Base-by-base conservation (phyloP, 2,888 invertebrate species). In the Caenorhabditis zanzibari region DNA sequence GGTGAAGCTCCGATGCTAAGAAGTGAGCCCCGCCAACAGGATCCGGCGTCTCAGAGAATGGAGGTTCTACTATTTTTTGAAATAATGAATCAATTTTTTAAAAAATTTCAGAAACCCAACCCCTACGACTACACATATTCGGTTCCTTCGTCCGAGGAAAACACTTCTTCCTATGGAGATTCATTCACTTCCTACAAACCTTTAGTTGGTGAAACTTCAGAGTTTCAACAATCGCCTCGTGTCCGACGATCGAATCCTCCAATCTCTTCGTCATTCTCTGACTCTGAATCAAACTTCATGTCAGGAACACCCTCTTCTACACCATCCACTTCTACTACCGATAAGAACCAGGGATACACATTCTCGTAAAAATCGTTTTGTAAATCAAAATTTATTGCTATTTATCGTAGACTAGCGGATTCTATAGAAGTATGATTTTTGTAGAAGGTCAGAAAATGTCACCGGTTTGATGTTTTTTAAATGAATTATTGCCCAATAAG, bases 261-360 rank as follows among this genome's bases (percentile, higher is more conserved):
- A 10, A 35, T 64, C 9, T 56, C 64, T 0, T 61, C 69, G 6
- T 19, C 52, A 6, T 82, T 41, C 6, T 16, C 49, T n/a, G 44
- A 54, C 12, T 73, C 77, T n/a, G 68, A 68, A 22, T 41, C 68
- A 0, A 41, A 47, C 9, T 83, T 72, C 38, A 83, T 83, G 38
- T 80, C 80, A 2, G 83, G 83, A 49, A 83, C 83, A 10, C 83
- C 83, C n/a, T n/a, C n/a, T 26, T 83, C 83, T 24, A 61, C 72
- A 54, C 19, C 47, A 14, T 19, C 59, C 7, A 49, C 66, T 2
- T 49, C 66, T 44, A 19, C 54, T 54, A 26, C 52, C 4, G 64
- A 56, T n/a, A 66, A 56, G 19, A 59, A 52, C 10, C 32, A 35
- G 5, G 71, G 71, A 63, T 77, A 71, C 22, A 52, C 69, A 22